Evolutionary conservation across 1,140 invertebrate species (phyloP).

Genomic region (Hyles vespertilio): DNA sequence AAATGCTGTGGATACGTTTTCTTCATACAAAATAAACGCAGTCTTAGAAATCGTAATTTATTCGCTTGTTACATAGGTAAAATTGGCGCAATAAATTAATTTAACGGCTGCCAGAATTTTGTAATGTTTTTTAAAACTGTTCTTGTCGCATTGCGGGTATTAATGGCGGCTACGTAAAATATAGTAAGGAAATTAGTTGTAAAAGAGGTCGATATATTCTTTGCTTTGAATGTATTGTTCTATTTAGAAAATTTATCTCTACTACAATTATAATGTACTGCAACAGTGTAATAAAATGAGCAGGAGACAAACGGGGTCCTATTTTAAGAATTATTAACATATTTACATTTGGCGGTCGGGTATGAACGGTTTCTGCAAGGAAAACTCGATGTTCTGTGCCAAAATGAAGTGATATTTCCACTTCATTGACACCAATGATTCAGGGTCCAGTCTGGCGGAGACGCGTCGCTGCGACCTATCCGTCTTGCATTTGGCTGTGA

Average conservation of each 20-base stretch:
- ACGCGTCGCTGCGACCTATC: conserved; percentile 17
- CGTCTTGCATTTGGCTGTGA: conserved; percentile 46
- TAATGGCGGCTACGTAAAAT: too few species aligned
- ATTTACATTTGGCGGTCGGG: conserved; percentile 40
- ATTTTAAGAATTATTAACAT: conserved; percentile 41
- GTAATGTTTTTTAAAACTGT: too few species aligned
- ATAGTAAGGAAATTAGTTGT: too few species aligned
- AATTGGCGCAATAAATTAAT: conserved; percentile 13
- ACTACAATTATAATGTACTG: background rate
- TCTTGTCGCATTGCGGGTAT: too few species aligned
- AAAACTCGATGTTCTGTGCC: conserved; percentile 44
- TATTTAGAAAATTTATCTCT: too few species aligned
- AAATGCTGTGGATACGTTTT: conserved; percentile 13
- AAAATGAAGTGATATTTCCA: conserved; percentile 60
- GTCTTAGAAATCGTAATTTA: conserved; percentile 13
- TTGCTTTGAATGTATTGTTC: too few species aligned
- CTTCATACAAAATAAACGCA: conserved; percentile 8
- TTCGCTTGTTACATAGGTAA: conserved; percentile 6
- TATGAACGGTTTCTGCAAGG: conserved; percentile 39
- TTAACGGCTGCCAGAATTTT: background rate
- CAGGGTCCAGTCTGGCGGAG: conserved; percentile 25
- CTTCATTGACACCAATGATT: conserved; percentile 56
- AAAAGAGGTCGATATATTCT: too few species aligned
- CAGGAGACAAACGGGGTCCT: conserved; percentile 17
- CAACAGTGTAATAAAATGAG: conserved; percentile 12